These are phyloP conservation scores for Ptyas mucosa DNA, from an alignment of 2,113 vertebrate genomes.

Conservation along the genomic window DNA sequence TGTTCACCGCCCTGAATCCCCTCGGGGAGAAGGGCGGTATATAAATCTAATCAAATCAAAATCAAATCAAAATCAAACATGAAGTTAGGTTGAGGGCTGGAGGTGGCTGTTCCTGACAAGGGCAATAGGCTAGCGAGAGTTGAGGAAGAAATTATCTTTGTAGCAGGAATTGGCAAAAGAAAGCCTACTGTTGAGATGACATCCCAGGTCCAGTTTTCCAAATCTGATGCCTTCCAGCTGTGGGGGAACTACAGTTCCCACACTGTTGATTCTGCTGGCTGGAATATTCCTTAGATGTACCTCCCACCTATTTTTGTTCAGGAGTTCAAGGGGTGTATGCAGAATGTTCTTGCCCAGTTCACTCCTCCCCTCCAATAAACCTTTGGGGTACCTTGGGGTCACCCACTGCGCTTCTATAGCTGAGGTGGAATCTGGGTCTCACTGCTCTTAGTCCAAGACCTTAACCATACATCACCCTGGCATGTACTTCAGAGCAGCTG, in stretches of 20 bases:
- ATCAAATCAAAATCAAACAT: no score
- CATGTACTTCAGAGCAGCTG: background rate
- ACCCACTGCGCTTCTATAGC: background rate
- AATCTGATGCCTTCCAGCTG: background rate
- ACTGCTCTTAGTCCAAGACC: background rate
- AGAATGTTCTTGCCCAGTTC: background rate
- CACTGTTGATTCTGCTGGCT: background rate
- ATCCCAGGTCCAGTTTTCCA: background rate
- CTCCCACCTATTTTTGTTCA: background rate
- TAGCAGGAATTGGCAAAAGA: background rate
- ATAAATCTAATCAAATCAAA: no score
- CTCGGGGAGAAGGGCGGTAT: no score
- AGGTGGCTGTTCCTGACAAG: background rate
- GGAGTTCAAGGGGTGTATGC: background rate
- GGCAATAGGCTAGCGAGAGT: background rate
- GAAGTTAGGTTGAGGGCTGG: background rate
- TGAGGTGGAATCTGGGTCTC: background rate
- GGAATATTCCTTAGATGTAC: background rate
- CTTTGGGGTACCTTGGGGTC: background rate
- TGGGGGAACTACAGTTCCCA: background rate
- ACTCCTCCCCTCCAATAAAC: background rate
- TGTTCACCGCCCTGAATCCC: no score
- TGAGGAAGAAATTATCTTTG: background rate
- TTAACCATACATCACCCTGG: background rate
- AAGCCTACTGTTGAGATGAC: background rate